Evolutionary conservation across 2,113 vertebrate genomes (phyloP).

Genomic region (Hirundichthys speculiger): DNA sequence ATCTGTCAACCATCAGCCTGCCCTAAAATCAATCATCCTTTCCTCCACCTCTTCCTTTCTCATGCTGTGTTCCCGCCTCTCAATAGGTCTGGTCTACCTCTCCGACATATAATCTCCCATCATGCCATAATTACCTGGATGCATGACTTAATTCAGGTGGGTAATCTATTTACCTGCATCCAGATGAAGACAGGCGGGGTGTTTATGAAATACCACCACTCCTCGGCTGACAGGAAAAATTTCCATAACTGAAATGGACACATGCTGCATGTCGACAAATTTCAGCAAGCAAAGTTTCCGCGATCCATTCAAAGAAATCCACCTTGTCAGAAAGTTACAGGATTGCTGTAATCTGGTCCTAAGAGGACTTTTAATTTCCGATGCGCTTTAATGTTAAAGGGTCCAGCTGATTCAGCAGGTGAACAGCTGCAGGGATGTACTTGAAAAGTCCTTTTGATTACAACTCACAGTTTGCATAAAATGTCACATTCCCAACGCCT

Average conservation of each 20-base stretch:
- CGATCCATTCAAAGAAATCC: conserved; percentile 6
- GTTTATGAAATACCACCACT: conserved; percentile 36
- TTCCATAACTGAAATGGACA: conserved; percentile 16
- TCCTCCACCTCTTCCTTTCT: background rate
- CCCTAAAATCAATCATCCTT: background rate
- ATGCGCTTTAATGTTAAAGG: conserved; percentile 17
- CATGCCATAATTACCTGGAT: conserved; percentile 17
- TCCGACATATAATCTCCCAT: conserved; percentile 36
- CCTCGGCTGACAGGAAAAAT: conserved; percentile 6
- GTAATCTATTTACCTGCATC: conserved; percentile 48
- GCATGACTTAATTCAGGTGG: conserved; percentile 7
- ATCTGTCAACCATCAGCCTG: conserved; percentile 46
- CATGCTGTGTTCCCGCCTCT: conserved; percentile 11
- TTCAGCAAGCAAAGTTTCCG: background rate
- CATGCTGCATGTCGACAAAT: conserved; percentile 20
- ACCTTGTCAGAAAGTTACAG: conserved; percentile 6
- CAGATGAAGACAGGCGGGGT: conserved; percentile 26
- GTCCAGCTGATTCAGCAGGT: conserved; percentile 21
- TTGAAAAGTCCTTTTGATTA: conserved; percentile 31
- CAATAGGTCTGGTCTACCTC: background rate
- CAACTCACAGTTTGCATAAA: conserved; percentile 6
- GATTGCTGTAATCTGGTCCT: conserved; percentile 11
- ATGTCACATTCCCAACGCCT: background rate
- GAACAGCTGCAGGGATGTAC: background rate
- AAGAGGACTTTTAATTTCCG: conserved; percentile 28